A percentile compares a stretch with the other conserved stretches of the same genome.
Evolutionary conservation across 2,888 invertebrate species (phyloP).

Genomic region (Norana najaformis): DNA sequence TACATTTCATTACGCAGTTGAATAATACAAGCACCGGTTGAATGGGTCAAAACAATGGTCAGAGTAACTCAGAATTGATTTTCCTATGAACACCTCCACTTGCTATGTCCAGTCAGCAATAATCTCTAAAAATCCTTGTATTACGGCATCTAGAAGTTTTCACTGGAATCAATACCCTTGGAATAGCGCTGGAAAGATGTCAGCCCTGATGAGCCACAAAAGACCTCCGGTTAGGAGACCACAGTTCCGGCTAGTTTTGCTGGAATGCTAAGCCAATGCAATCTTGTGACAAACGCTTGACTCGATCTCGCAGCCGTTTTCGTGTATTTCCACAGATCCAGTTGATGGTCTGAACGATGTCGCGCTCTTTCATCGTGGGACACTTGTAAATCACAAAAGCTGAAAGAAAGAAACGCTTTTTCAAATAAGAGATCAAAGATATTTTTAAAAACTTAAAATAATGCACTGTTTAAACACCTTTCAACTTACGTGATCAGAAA

Average conservation of each 20-base stretch:
- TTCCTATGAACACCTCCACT: not conserved
- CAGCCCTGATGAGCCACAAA: not conserved
- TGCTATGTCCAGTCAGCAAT: not conserved
- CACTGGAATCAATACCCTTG: not conserved
- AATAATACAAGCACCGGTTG: too few species aligned
- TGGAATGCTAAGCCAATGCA: not conserved
- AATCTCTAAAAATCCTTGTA: not conserved
- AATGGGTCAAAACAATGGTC: not conserved
- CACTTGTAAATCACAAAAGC: slow-evolving; percentile 21
- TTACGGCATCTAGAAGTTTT: not conserved
- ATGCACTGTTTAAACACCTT: not conserved
- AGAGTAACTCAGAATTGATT: not conserved
- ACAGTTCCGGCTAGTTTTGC: not conserved
- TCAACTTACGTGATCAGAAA: not conserved
- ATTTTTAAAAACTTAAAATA: not conserved
- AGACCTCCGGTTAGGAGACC: not conserved
- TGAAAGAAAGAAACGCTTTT: not conserved
- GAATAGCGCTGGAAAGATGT: not conserved
- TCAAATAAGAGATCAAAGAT: not conserved
- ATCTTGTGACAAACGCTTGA: slow-evolving; percentile 5
- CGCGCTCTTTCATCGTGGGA: slow-evolving; percentile 22
- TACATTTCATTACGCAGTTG: too few species aligned
- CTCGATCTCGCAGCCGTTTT: slow-evolving; percentile 8
- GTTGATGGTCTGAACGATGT: slow-evolving; percentile 22
- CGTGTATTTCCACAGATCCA: slow-evolving; percentile 22